Conservation (phyloP, 2,797 vertebrate genomes). For the Mycteria americana region DNA sequence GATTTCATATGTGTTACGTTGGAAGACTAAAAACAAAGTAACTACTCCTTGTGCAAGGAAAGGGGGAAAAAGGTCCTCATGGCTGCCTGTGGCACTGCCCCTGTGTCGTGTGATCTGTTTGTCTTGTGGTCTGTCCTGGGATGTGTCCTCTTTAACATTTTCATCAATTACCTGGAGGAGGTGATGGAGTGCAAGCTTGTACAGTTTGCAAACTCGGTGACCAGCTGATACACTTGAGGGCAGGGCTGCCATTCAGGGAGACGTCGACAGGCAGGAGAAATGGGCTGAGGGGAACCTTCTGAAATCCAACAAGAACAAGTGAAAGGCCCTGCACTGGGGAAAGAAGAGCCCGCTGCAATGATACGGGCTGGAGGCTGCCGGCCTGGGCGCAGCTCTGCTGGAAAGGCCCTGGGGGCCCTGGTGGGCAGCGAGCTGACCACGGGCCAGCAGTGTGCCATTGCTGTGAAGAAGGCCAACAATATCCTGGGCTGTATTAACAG, state of each 20-base stretch:
- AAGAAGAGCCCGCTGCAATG: background rate
- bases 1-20: background rate
- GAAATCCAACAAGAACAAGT: background rate
- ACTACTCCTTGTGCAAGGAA: background rate
- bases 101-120: background rate
- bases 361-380: background rate
- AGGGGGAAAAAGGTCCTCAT: background rate
- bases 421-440: background rate
- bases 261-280: background rate
- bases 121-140: background rate
- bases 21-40: background rate
- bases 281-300: background rate
- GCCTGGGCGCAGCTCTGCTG: background rate
- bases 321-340: background rate
- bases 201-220: background rate
- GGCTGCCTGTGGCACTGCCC: background rate
- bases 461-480: background rate
- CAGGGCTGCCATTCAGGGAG: background rate
- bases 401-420: background rate
- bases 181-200: background rate
- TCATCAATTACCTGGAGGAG: background rate
- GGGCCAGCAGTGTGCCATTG: background rate
- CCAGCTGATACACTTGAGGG: background rate
- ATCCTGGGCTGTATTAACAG: background rate
- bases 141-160: background rate